Conservation (phyloP, 2,888 invertebrate genomes). For the Melitaea athalia region DNA sequence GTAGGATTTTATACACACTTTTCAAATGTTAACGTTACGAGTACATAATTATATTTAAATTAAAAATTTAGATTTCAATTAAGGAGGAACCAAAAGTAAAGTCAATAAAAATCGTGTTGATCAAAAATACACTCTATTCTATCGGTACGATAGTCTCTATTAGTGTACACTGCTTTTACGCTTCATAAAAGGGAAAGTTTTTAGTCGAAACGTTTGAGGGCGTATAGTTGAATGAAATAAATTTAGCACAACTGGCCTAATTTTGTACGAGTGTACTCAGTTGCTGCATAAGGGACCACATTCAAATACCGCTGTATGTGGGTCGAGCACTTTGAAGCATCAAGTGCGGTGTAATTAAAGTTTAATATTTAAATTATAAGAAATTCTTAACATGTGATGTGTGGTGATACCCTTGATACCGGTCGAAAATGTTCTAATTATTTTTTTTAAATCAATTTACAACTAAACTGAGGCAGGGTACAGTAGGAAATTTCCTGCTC, state of each 20-base stretch:
- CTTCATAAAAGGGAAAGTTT: constrained; percentile 22
- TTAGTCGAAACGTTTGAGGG: constrained; percentile 20
- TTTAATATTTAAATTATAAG: constrained; percentile 25
- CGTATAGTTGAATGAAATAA: constrained; percentile 36
- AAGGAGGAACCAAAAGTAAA: background rate
- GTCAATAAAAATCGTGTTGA: too few species aligned
- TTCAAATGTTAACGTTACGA: too few species aligned
- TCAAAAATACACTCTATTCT: background rate
- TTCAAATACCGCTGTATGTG: constrained; percentile 35
- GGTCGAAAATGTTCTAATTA: background rate
- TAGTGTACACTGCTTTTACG: background rate
- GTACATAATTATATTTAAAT: too few species aligned
- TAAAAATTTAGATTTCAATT: background rate
- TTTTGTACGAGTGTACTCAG: constrained; percentile 32
- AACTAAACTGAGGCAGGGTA: too few species aligned
- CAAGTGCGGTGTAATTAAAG: constrained; percentile 31
- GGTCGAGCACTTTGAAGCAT: constrained; percentile 35
- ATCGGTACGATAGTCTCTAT: background rate
- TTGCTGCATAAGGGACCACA: constrained; percentile 34
- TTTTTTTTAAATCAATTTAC: too few species aligned
- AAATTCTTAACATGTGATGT: background rate
- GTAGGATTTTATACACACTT: too few species aligned
- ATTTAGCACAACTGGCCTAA: constrained; percentile 39
- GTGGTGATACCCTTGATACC: background rate
- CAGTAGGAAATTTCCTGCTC: too few species aligned